Evolutionary conservation across 1,140 invertebrate genomes (phyloP).

Genomic region (Pseudomyrmex pallidus): DNA sequence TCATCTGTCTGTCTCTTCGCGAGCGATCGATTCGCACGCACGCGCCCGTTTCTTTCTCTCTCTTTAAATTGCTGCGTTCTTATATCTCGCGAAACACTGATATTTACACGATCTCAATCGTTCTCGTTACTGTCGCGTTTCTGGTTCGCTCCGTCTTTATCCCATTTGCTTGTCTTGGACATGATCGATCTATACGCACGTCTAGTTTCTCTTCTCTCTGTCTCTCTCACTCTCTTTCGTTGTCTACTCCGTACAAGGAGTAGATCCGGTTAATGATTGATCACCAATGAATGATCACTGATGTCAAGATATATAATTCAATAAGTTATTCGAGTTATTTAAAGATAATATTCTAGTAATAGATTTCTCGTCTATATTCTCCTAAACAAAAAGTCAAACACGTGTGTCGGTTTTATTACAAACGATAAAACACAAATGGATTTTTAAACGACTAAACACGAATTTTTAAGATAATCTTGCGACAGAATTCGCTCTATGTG

Average conservation of each 20-base stretch:
- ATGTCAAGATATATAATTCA: background rate
- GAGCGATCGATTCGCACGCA: slow-evolving; percentile 50
- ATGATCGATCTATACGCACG: slow-evolving; percentile 36
- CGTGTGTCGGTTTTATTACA: background rate
- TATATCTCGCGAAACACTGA: slow-evolving; percentile 5
- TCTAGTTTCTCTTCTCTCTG: slow-evolving; percentile 1
- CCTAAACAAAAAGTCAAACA: background rate
- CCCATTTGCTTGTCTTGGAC: slow-evolving; percentile 20
- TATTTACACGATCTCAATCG: slow-evolving; percentile 36
- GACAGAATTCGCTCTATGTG: background rate
- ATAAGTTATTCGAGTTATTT: background rate
- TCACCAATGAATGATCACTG: background rate
- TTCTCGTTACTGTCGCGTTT: slow-evolving; percentile 23
- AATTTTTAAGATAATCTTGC: no score
- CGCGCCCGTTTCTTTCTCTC: background rate
- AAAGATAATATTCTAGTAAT: slow-evolving; percentile 22
- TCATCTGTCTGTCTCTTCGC: slow-evolving; percentile 31
- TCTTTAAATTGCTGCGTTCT: slow-evolving; percentile 16
- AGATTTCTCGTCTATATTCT: background rate
- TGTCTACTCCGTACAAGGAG: background rate
- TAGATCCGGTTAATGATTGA: slow-evolving; percentile 17
- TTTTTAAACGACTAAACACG: no score
- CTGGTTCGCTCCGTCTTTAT: slow-evolving; percentile 1
- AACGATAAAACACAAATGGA: no score
- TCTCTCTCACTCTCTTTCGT: no score